Base-by-base conservation (phyloP, 1,140 invertebrate genomes). In the Zaprionus ornatus region DNA sequence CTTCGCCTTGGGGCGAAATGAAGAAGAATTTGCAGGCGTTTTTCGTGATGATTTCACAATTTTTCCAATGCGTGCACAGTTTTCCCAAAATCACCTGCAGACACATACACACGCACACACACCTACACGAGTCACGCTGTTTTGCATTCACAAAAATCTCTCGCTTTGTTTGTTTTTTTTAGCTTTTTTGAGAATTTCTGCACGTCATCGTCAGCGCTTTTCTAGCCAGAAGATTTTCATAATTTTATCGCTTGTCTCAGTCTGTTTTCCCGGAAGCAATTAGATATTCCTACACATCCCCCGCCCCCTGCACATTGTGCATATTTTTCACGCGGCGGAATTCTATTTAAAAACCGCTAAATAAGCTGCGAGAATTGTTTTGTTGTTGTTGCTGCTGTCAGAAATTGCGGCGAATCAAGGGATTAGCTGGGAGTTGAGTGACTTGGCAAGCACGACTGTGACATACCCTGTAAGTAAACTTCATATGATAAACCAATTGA, bases 1-100 rank as follows among this genome's bases (percentile, higher is more conserved):
- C 45, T 77, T 65, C 45, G 77, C 76, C 59, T 67, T 82, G 74
- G 77, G 84, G 85, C 10, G 10, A 50, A 5, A 5, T 64, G 52
- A 10, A 32, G 9, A 84, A 77, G 77, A 90, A 81, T 87, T 84
- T 82, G 74, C 77, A 78, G 86, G 86, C 70, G 70, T 84, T 87
- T 90, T 80, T 82, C 84, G 82, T 81, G 78, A 83, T 88, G 84
- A 88, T 78, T 87, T 86, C 64, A 78, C 76, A 78, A 75, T 71
- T 90, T 81, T 88, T 45, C 67, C 72, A 78, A 7, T 76, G 83
- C 84, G 85, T 87, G 83, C 83, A n/a, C 27, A 55, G 73, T 48
- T 71, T 67, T 35, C 23, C 68, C 19, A 60, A 56, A 23, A 25
- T 29, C 13, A 19, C 25, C 59, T 29, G 4, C 55, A 57, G 7